Base-by-base conservation (phyloP, 2,888 invertebrate genomes). In the Thymelicus sylvestris region DNA sequence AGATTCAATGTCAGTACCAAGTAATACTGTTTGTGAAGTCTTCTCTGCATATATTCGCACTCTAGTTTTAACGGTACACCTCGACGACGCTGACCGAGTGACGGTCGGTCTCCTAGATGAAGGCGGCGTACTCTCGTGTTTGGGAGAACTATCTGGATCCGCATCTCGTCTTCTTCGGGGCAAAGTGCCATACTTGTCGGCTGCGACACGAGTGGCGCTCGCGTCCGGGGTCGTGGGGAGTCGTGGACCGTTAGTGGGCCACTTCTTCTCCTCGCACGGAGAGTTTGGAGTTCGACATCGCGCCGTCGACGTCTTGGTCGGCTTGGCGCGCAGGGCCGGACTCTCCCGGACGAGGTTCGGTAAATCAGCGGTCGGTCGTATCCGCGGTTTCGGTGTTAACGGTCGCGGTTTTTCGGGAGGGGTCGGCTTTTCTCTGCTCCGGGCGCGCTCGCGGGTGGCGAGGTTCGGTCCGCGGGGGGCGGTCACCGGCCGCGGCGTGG, bases 21-120 rank as follows among this genome's bases (percentile, higher is more conserved):
- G 95, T 66, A 98, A 87, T 38, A 96, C 96, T 0, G 98, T 98
- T 86, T 98, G 98, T 13, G 95, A 95, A 63, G 95, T 94, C 48
- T 95, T 96, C 87, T 98, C 98, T 77, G 97, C 97, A 85, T 97
- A 97, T 76, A 98, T 97, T 80, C 95, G 94, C 0, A 96, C 92
- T 41, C 92, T 86, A 7, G 89, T 85, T 77, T 91, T 91, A 15
- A 87, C 86, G 2, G 90, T 83, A 12, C 90, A 85, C 13, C 93
- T 86, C 7, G 93, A 89, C 0, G 93, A 92, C 39, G 82, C 80
- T 0, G 94, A 92, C 1, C 93, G 85, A 5, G 89, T 82, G 39
- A 93, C 84, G 4, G 93, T 89, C 0, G 93, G 91, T 7, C 93
- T 83, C 63, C 91, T 83, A 6, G 91, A 85, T 0, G 86, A 72